phyloP scores from a whole-genome alignment of 2,113 vertebrate species.

The Vulpes lagopus region DNA sequence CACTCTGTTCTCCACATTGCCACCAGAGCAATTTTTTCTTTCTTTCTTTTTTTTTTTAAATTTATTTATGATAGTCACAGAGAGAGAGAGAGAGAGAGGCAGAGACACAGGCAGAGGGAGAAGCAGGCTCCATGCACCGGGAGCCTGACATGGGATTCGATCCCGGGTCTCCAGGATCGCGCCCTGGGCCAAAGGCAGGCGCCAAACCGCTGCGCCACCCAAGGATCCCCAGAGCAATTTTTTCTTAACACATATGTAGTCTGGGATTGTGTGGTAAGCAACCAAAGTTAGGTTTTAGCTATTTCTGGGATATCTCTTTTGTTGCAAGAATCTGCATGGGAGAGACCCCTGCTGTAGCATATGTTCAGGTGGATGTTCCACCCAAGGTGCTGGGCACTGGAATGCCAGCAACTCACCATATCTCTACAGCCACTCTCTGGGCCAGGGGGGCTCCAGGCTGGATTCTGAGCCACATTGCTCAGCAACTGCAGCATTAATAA shows the following conservation, averaged over 20 bases:
- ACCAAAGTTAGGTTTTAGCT: background rate
- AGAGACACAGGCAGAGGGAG: too few species aligned
- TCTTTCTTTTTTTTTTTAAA: too few species aligned
- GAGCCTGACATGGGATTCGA: too few species aligned
- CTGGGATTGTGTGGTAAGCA: background rate
- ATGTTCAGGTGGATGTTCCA: fast-evolving
- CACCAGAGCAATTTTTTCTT: background rate
- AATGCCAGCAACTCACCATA: fast-evolving
- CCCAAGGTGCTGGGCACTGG: fast-evolving
- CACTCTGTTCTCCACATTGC: background rate
- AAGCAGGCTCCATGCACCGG: too few species aligned
- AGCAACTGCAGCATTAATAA: background rate
- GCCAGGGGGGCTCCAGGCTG: background rate
- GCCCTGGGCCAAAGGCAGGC: too few species aligned
- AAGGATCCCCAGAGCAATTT: too few species aligned
- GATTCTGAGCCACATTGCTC: background rate
- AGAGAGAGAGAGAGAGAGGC: too few species aligned
- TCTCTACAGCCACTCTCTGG: background rate
- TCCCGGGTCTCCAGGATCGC: too few species aligned
- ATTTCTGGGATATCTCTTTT: background rate
- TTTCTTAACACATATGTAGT: background rate
- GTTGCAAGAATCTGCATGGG: background rate
- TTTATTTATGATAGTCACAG: too few species aligned
- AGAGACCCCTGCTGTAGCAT: fast-evolving
- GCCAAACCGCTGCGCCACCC: too few species aligned